Evolutionary conservation across 2,113 vertebrate species (phyloP).

Genomic region (Callipepla californica): DNA sequence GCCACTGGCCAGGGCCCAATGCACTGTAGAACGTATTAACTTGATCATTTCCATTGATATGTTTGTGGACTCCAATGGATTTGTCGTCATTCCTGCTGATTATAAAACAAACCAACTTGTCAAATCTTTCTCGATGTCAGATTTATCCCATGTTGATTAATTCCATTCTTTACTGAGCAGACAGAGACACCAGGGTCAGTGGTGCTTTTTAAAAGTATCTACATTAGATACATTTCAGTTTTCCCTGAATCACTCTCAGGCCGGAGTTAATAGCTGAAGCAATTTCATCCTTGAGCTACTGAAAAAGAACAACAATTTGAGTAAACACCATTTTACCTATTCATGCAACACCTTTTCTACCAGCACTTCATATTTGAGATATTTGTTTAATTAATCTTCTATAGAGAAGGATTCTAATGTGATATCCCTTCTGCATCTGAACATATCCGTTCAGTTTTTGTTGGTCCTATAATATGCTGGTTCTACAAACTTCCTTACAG

Average conservation of each 20-base stretch:
- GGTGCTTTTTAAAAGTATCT: not conserved
- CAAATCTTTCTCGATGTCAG: not conserved
- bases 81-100: not conserved
- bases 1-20: not conserved
- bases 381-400: not conserved
- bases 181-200: not conserved
- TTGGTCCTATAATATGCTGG: not conserved
- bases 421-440: not conserved
- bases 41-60: not conserved
- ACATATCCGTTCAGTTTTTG: not conserved
- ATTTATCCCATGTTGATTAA: not conserved
- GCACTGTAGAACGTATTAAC: not conserved
- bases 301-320: accelerated
- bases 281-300: not conserved
- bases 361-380: not conserved
- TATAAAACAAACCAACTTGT: not conserved
- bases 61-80: not conserved
- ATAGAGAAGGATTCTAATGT: accelerated
- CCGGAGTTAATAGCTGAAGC: not conserved
- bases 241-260: not conserved
- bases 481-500: not conserved
- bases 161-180: not conserved
- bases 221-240: not conserved
- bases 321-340: not conserved
- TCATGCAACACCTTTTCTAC: not conserved